Percentiles rank a stretch among this genome's conserved stretches.
phyloP scores from a whole-genome alignment of 2,888 invertebrate genomes.

The Microctonus hyperodae region DNA sequence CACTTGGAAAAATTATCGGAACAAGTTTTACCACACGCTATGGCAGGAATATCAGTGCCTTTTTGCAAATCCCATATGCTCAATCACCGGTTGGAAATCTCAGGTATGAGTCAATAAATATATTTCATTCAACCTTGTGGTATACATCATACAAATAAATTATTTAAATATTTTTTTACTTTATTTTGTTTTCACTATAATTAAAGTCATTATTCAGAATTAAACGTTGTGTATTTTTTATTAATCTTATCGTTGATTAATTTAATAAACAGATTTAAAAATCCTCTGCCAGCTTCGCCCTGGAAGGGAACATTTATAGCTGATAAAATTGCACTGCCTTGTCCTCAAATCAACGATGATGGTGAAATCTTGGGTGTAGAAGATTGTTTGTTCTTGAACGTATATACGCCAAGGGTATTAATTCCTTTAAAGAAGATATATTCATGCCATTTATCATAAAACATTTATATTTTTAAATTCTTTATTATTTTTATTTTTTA shows the following conservation, averaged over 20 bases:
- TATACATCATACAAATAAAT: background rate
- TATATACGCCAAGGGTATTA: slow-evolving; percentile 40
- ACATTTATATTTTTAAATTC: slow-evolving; percentile 7
- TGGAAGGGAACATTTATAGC: slow-evolving; percentile 40
- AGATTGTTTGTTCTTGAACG: slow-evolving; percentile 39
- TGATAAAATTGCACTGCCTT: slow-evolving; percentile 31
- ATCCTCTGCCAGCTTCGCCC: slow-evolving; percentile 39
- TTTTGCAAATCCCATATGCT: slow-evolving; percentile 43
- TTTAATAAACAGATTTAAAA: slow-evolving; percentile 40
- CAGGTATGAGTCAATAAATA: slow-evolving; percentile 27
- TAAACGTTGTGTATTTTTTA: background rate
- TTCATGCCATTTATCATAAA: background rate
- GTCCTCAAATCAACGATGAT: slow-evolving; percentile 36
- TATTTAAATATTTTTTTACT: background rate
- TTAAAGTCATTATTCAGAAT: background rate
- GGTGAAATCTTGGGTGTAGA: slow-evolving; percentile 32
- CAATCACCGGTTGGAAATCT: slow-evolving; percentile 38
- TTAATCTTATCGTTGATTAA: background rate
- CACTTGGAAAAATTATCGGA: slow-evolving; percentile 35
- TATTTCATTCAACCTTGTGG: background rate
- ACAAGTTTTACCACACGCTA: slow-evolving; percentile 28
- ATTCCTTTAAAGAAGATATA: background rate
- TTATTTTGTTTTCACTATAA: background rate
- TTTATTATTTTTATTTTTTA: background rate
- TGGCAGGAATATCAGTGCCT: slow-evolving; percentile 35